Conservation (phyloP, 2,888 invertebrate species). For the Sminthurinus aureus region DNA sequence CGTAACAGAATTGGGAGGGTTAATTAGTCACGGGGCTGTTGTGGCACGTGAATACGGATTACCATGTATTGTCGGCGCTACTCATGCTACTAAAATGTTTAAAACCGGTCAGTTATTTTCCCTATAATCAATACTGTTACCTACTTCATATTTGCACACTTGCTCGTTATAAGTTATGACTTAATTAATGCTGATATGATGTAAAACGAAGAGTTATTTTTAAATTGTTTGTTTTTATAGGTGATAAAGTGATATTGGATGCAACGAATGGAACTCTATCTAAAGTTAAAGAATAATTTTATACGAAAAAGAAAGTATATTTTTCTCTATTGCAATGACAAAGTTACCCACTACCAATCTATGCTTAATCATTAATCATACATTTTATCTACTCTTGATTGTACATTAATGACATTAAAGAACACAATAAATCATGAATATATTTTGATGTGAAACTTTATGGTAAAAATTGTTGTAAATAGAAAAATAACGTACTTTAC, state of each 20-base stretch:
- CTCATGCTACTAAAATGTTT: slow-evolving; percentile 72
- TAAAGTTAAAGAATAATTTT: slow-evolving; percentile 50
- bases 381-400: no score
- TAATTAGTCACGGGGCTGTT: slow-evolving; percentile 85
- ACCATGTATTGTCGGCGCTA: slow-evolving; percentile 81
- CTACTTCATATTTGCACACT: slow-evolving; percentile 5
- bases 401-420: no score
- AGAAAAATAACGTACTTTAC: no score
- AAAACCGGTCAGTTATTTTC: slow-evolving; percentile 69
- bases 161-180: not conserved
- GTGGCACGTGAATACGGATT: slow-evolving; percentile 84
- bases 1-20: slow-evolving; percentile 82
- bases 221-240: slow-evolving; percentile 34
- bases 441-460: no score
- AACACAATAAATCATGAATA: no score
- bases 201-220: not conserved
- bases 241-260: slow-evolving; percentile 59
- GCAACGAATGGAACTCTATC: slow-evolving; percentile 59
- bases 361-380: no score
- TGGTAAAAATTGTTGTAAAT: no score
- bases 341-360: no score
- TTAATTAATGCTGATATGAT: not conserved
- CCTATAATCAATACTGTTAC: slow-evolving; percentile 9
- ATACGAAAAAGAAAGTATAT: no score
- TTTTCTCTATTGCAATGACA: no score